These are phyloP conservation scores for Myotis lucifugus DNA, from an alignment of 2,113 vertebrate species.

Conservation along the genomic window DNA sequence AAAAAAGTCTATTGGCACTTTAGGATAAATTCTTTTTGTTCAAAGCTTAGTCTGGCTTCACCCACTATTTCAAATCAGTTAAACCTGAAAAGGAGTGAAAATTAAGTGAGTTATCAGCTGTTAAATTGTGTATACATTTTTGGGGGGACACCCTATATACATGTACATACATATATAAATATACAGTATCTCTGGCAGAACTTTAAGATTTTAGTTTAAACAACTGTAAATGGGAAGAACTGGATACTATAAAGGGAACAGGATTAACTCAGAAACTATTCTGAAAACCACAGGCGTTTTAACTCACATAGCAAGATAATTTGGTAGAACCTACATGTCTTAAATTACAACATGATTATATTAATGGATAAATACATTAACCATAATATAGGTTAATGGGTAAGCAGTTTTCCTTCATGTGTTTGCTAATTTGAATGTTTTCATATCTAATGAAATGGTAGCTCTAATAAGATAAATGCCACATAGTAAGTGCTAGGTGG, in stretches of 20 bases:
- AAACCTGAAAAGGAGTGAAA: too few relatives aligned
- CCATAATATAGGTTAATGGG: not conserved
- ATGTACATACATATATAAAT: not conserved
- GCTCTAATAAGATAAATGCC: slow-evolving; percentile 55
- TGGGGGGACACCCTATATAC: too few relatives aligned
- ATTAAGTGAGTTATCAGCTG: too few relatives aligned
- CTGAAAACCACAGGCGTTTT: not conserved
- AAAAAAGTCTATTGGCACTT: too few relatives aligned
- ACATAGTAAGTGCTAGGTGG: not conserved
- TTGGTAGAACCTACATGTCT: slow-evolving; percentile 22
- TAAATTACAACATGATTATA: slow-evolving; percentile 24
- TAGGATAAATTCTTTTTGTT: too few relatives aligned
- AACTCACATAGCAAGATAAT: not conserved
- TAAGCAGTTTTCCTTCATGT: slow-evolving; percentile 30
- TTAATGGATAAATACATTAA: slow-evolving; percentile 52
- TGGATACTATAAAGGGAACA: not conserved
- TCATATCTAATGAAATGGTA: slow-evolving; percentile 40
- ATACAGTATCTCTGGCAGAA: not conserved
- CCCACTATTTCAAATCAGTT: too few relatives aligned
- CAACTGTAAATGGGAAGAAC: not conserved
- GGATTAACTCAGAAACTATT: not conserved
- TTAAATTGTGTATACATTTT: too few relatives aligned
- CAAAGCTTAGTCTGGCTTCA: too few relatives aligned
- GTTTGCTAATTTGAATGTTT: slow-evolving; percentile 54
- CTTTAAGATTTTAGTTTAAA: not conserved